Percentiles rank a stretch among this genome's conserved stretches.
These are phyloP conservation scores for Lasaia peninsularis DNA, from an alignment of 1,140 invertebrate species.

Conservation along the genomic window DNA sequence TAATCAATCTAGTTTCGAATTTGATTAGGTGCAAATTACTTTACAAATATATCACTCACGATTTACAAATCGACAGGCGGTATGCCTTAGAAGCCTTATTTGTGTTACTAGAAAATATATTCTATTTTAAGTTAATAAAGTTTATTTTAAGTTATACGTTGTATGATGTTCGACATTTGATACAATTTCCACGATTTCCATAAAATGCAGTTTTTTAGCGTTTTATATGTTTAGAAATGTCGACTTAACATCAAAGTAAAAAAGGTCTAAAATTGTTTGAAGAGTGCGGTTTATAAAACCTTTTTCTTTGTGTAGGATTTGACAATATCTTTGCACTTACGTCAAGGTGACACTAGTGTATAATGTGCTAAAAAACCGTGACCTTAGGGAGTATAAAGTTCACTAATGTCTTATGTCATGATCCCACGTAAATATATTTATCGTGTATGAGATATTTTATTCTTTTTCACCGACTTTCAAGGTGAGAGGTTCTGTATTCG, in stretches of 20 bases:
- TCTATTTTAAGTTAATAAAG: slow-evolving; percentile 2
- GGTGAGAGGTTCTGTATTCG: too few species aligned
- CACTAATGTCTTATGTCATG: slow-evolving; percentile 54
- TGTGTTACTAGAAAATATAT: not conserved
- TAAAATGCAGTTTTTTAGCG: slow-evolving; percentile 22
- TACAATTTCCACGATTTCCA: slow-evolving; percentile 8
- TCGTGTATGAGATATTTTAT: too few species aligned
- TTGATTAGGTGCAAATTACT: slow-evolving; percentile 74
- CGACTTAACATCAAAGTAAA: slow-evolving; percentile 25
- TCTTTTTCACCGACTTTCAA: too few species aligned
- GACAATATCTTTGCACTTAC: slow-evolving; percentile 66
- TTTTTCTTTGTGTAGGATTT: slow-evolving; percentile 16
- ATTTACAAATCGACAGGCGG: slow-evolving; percentile 25
- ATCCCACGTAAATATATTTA: slow-evolving; percentile 30
- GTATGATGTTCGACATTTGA: slow-evolving; percentile 8
- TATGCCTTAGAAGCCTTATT: slow-evolving; percentile 4
- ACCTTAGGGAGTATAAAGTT: slow-evolving; percentile 72
- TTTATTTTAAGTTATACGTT: not conserved
- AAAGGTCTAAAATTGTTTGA: slow-evolving; percentile 26
- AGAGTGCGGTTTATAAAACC: not conserved
- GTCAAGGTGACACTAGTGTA: slow-evolving; percentile 75
- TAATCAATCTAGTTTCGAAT: slow-evolving; percentile 73
- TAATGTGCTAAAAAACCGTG: slow-evolving; percentile 70
- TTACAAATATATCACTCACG: slow-evolving; percentile 71
- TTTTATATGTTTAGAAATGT: slow-evolving; percentile 23